Base-by-base conservation (phyloP, 2,113 vertebrate species). In the Myrmophylax atrothorax region DNA sequence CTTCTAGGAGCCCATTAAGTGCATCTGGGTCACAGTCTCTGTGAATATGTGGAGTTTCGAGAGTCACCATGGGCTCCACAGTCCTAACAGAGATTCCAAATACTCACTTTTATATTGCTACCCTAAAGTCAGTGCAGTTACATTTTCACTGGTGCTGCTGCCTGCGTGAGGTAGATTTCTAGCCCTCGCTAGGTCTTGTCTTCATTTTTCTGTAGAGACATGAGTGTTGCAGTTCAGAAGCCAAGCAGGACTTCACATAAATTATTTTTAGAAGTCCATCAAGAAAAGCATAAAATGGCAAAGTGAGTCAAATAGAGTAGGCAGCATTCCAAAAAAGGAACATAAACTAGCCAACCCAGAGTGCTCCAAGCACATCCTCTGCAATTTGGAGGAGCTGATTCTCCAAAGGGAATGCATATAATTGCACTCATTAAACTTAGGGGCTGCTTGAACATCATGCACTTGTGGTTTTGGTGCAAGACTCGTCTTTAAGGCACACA, bases 201-300 rank as follows among this genome's bases (percentile, higher is more conserved):
- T 89, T 91, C 50, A 38, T 87, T 89, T 89, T 91, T 84, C 53
- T 60, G 17, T 44, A 75, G 42, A 87, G 44, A 40, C n/a, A 40
- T 1, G 5, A 70, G 18, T 68, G 76, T 47, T 70, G 62, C 67
- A 70, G 75, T 47, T 88, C 76, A 88, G 59, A 81, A 86, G 69
- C 40, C 73, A 81, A 35, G 73, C 28, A 84, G 40, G 58, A 28
- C 55, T 84, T 88, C 79, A 88, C 31, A 68, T 87, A 70, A 92
- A 87, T 92, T 91, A 82, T 78, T 93, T 94, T 94, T 89, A 95
- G 47, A 95, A 93, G 72, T 89, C 88, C 28, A 78, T 86, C n/a
- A 85, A 93, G 64, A 84, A 94, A 95, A 90, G 49, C 66, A 78
- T 90, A 81, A 95, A 96, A 69, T 72, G 79, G 49, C n/a, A 94